phyloP scores from a whole-genome alignment of 2,888 invertebrate genomes.

The Nephrotoma flavescens region DNA sequence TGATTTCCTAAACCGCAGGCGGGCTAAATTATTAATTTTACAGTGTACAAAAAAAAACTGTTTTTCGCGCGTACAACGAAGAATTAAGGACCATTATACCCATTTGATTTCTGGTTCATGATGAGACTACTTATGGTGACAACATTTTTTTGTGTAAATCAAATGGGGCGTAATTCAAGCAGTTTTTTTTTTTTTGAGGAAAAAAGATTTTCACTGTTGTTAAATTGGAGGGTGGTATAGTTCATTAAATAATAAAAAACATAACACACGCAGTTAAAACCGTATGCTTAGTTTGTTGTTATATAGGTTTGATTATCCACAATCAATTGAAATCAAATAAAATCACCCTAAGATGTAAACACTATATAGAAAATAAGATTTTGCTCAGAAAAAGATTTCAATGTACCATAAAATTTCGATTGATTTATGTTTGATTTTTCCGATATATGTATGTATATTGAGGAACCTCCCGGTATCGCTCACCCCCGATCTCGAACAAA shows the following conservation, averaged over 20 bases:
- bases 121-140: neutral
- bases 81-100: neutral
- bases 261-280: neutral
- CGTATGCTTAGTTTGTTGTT: neutral
- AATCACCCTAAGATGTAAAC: neutral
- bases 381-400: neutral
- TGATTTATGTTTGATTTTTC: neutral
- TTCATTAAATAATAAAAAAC: neutral
- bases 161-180: neutral
- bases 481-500: neutral
- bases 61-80: neutral
- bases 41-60: neutral
- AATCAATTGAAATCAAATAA: neutral
- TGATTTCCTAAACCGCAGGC: slow-evolving; percentile 16
- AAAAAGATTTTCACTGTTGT: neutral
- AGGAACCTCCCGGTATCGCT: neutral
- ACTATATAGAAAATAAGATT: neutral
- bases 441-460: too few relatives aligned
- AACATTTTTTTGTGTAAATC: neutral
- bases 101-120: neutral
- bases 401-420: neutral
- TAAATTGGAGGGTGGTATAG: neutral
- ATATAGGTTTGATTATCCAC: neutral
- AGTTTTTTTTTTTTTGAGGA: neutral
- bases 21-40: slow-evolving; percentile 7